phyloP scores from a whole-genome alignment of 2,113 vertebrate species.

The Lanius collurio region DNA sequence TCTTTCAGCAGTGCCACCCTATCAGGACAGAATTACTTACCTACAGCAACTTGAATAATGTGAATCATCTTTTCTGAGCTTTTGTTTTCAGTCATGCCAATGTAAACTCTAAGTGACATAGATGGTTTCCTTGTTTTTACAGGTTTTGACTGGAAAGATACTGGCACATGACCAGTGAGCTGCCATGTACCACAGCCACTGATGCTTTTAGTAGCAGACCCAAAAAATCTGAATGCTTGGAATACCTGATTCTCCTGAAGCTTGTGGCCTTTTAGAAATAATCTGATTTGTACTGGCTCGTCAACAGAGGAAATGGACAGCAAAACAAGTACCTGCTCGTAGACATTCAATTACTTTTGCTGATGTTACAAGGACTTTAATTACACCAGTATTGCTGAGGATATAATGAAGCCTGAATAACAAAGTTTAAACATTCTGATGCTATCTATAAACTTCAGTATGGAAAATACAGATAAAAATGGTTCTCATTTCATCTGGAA shows the following conservation, averaged over 20 bases:
- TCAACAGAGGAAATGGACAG: constrained; percentile 21
- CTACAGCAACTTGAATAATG: background rate
- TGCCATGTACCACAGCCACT: background rate
- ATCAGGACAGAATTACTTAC: background rate
- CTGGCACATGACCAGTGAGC: background rate
- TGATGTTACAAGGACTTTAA: constrained; percentile 54
- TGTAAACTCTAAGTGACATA: background rate
- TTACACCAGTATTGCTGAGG: constrained; percentile 30
- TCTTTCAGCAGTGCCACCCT: background rate
- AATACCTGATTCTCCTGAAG: background rate
- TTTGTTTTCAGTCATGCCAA: background rate
- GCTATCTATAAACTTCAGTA: constrained; percentile 49
- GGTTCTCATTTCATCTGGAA: constrained; percentile 68
- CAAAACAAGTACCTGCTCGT: constrained; percentile 36
- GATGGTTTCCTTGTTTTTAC: background rate
- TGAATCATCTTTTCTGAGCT: background rate
- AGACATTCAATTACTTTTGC: constrained; percentile 13
- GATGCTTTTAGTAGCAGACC: background rate
- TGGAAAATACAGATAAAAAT: constrained; percentile 69
- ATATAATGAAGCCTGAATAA: constrained; percentile 55
- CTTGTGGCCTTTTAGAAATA: background rate
- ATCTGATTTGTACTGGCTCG: constrained; percentile 2
- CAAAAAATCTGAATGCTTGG: background rate
- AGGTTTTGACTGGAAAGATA: background rate
- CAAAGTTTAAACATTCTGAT: constrained; percentile 53